phyloP scores from a whole-genome alignment of 2,113 vertebrate species.

The Madoqua kirkii region DNA sequence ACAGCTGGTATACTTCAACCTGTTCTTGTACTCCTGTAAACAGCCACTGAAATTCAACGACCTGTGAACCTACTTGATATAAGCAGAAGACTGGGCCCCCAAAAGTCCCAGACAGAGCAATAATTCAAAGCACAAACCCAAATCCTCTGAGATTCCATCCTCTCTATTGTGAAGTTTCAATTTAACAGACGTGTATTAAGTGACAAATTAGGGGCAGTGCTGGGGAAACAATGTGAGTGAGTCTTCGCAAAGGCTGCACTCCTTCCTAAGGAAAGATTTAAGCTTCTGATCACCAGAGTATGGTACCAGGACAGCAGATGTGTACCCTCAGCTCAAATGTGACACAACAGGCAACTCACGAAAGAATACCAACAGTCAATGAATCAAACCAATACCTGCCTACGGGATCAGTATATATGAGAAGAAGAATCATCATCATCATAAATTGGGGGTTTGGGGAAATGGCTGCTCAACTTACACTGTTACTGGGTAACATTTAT shows the following conservation, averaged over 20 bases:
- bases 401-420: not conserved
- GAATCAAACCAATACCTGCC: not conserved
- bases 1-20: not conserved
- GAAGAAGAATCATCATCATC: not conserved
- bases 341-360: not conserved
- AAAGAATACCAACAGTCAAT: not conserved
- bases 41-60: constrained; percentile 4
- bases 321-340: not conserved
- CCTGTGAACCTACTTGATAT: not conserved
- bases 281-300: not conserved
- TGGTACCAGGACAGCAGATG: not conserved
- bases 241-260: not conserved
- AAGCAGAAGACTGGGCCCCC: not conserved
- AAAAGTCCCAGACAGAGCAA: not conserved
- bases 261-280: not conserved
- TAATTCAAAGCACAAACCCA: not conserved
- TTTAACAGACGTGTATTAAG: not conserved
- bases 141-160: not conserved
- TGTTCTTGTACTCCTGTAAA: not conserved
- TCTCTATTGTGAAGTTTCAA: not conserved
- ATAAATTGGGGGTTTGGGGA: not conserved
- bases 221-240: not conserved
- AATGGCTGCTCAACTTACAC: not conserved
- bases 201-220: not conserved
- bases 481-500: not conserved